phyloP scores from a whole-genome alignment of 2,797 vertebrate genomes.

The Malurus leucopterus region DNA sequence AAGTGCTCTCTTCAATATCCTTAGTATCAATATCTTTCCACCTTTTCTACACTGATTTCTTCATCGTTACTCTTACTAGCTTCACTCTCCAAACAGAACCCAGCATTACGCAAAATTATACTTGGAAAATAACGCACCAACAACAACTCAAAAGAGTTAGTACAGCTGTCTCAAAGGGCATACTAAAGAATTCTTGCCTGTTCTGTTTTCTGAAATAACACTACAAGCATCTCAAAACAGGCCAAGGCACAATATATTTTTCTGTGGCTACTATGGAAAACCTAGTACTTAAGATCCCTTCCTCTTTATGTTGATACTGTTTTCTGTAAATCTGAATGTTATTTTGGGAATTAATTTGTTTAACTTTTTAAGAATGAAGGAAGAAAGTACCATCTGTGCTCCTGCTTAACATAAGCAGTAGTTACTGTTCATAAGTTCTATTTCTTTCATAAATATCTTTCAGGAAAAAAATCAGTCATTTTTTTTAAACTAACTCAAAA shows the following conservation, averaged over 20 bases:
- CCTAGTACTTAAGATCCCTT: neutral
- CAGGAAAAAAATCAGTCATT: neutral
- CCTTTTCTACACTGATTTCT: neutral
- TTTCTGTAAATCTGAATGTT: neutral
- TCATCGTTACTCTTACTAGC: neutral
- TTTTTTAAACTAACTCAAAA: neutral
- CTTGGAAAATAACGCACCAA: neutral
- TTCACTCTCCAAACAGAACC: neutral
- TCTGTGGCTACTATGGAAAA: neutral
- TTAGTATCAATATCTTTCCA: neutral
- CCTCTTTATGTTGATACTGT: neutral
- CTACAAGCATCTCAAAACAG: neutral
- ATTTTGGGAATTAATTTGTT: neutral
- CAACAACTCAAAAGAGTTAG: neutral
- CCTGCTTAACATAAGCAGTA: neutral
- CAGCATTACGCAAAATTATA: neutral
- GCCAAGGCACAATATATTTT: neutral
- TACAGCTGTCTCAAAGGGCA: neutral
- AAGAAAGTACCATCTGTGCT: neutral
- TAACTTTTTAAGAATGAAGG: neutral
- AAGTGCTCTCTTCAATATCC: neutral
- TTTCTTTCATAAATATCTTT: neutral
- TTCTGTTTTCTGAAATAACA: neutral
- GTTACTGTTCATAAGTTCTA: neutral
- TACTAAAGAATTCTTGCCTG: neutral